Base-by-base conservation (phyloP, 2,113 vertebrate genomes). In the Peromyscus californicus region DNA sequence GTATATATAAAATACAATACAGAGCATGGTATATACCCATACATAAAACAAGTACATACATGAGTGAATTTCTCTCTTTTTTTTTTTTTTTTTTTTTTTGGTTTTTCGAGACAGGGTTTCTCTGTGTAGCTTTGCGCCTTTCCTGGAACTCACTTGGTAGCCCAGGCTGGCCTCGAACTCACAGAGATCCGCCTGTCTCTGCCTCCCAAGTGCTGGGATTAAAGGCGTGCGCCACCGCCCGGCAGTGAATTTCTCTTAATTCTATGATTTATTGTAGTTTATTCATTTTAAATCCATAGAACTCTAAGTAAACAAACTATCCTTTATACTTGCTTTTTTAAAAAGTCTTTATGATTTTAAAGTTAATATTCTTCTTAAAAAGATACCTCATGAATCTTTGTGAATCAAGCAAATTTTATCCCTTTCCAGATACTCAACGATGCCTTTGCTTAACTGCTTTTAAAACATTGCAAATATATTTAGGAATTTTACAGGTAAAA, bases 381-480 rank as follows among this genome's bases (percentile, higher is more conserved):
- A 61, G 15, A 61, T 75, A 42, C 29, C 31, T 90, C 72, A 42
- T 61, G 19, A 61, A 21, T 61, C 59, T 61, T 61, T 61, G 59
- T 63, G 82, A 95, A 78, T 92, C 63, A 97, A 83, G 33, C 51
- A 11, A 70, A 92, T 65, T 92, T 85, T 78, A 86, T 36, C 48
- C 80, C 33, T 84, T 93, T 90, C 48, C 33, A 83, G 24, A 48
- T 57, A 94, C 4, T 96, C 67, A 70, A 48, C 15, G 21, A 61
- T 61, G 59, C 59, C 90, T 91, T 95, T 82, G 45, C 39, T 21
- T 75, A 75, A 31, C 16, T 79, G 51, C 57, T 86, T 96, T 92
- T 75, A 72, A n/a, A n/a, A 72, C 65, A 92, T n/a, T 89, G 88
- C 59, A 61, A 94, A 85, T 45, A 69, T 57, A 22, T 74, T 90